Percentiles rank a stretch among this genome's conserved stretches.
These are phyloP conservation scores for Hedya salicella DNA, from an alignment of 2,888 invertebrate genomes.

Conservation along the genomic window DNA sequence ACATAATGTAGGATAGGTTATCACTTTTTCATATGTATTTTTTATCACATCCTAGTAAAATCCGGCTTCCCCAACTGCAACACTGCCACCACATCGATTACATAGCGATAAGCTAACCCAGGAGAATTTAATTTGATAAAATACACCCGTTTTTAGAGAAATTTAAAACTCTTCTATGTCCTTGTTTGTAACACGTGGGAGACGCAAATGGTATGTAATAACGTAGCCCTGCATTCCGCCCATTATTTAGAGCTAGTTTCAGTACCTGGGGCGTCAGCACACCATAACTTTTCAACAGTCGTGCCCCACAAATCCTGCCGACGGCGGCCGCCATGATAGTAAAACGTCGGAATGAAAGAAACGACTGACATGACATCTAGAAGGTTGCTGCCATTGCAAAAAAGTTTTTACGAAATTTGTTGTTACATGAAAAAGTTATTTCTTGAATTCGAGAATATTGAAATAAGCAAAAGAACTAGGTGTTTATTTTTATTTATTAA, in stretches of 20 bases:
- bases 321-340: conserved; percentile 95
- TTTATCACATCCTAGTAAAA: conserved; percentile 50
- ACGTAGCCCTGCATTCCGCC: conserved; percentile 51
- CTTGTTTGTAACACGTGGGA: conserved; percentile 57
- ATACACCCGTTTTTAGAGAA: conserved; percentile 63
- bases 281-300: conserved; percentile 91
- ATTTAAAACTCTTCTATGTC: conserved; percentile 54
- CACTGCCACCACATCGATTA: conserved; percentile 52
- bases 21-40: conserved; percentile 64
- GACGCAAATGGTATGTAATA: conserved; percentile 51
- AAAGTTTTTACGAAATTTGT: background rate
- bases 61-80: conserved; percentile 45
- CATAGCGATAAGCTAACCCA: conserved; percentile 50
- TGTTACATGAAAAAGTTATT: no score
- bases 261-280: conserved; percentile 90
- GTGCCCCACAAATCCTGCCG: conserved; percentile 93
- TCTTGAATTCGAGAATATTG: no score
- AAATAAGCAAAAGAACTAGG: no score
- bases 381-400: conserved; percentile 45
- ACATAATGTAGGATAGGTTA: conserved; percentile 84
- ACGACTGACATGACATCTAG: conserved; percentile 76
- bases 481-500: no score
- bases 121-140: conserved; percentile 60
- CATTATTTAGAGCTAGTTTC: conserved; percentile 60
- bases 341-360: conserved; percentile 80